A percentile compares a stretch with the other conserved stretches of the same genome.
Evolutionary conservation across 1,140 invertebrate species (phyloP).

Genomic region (Drosophila parabipectinata): DNA sequence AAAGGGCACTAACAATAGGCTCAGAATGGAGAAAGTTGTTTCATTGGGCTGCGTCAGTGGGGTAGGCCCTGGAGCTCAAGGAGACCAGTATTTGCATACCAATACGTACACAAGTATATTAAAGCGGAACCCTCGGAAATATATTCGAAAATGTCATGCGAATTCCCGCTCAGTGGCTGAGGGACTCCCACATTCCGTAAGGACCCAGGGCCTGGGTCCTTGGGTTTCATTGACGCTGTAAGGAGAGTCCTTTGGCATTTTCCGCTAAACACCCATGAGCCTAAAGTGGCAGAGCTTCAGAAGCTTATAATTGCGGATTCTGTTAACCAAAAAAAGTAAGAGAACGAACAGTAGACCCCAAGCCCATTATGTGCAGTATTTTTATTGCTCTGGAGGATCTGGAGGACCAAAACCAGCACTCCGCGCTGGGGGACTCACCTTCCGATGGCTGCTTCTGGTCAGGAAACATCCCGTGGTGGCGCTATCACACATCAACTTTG

Average conservation of each 20-base stretch:
- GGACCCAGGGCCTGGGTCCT: neutral
- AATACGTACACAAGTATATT: conserved; percentile 63
- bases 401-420: conserved; percentile 20
- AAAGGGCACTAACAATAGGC: conserved; percentile 24
- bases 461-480: conserved; percentile 88
- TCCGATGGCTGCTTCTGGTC: conserved; percentile 85
- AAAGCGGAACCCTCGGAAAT: conserved; percentile 44
- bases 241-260: conserved; percentile 6
- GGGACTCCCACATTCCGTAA: too few relatives aligned
- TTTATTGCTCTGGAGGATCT: conserved; percentile 4
- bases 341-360: conserved; percentile 3
- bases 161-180: conserved; percentile 52
- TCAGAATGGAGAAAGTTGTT: conserved; percentile 15
- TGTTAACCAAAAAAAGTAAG: neutral
- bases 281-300: too few relatives aligned
- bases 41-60: neutral
- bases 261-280: conserved; percentile 21
- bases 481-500: conserved; percentile 88
- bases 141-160: conserved; percentile 59
- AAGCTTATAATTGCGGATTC: too few relatives aligned
- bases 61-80: conserved; percentile 21
- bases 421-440: conserved; percentile 85
- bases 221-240: conserved; percentile 12
- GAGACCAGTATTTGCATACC: conserved; percentile 65
- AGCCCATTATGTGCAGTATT: conserved; percentile 17